These are phyloP conservation scores for Brachyptera risi DNA, from an alignment of 2,888 invertebrate genomes.

Conservation along the genomic window DNA sequence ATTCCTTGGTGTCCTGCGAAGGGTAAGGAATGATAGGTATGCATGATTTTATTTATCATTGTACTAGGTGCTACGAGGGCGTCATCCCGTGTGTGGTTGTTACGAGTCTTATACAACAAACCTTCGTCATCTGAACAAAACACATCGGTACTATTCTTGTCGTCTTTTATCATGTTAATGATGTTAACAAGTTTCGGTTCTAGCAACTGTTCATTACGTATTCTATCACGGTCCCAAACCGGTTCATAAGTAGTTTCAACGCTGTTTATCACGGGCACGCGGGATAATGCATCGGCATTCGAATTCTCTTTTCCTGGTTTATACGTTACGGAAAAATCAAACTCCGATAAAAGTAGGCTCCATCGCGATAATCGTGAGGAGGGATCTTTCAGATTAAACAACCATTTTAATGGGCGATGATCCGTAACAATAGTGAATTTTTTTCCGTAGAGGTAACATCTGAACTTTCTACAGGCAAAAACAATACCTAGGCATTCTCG, in stretches of 20 bases:
- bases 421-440: slow-evolving; percentile 27
- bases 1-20: slow-evolving; percentile 16
- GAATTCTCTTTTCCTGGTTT: not conserved
- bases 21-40: not conserved
- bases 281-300: not conserved
- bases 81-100: not conserved
- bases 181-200: not conserved
- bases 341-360: not conserved
- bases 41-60: not conserved
- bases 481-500: slow-evolving; percentile 28
- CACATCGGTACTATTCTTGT: not conserved
- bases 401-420: slow-evolving; percentile 26
- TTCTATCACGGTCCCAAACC: not conserved
- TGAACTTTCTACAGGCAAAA: slow-evolving; percentile 14
- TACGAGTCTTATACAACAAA: not conserved
- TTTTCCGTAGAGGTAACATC: slow-evolving; percentile 27
- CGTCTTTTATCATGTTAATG: not conserved
- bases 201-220: not conserved
- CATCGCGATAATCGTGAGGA: not conserved
- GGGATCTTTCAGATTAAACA: not conserved
- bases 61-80: not conserved
- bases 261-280: not conserved
- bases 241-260: not conserved
- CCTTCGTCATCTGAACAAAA: not conserved
- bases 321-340: not conserved